Conservation (phyloP, 1,140 invertebrate genomes). For the Macrobrachium nipponense region DNA sequence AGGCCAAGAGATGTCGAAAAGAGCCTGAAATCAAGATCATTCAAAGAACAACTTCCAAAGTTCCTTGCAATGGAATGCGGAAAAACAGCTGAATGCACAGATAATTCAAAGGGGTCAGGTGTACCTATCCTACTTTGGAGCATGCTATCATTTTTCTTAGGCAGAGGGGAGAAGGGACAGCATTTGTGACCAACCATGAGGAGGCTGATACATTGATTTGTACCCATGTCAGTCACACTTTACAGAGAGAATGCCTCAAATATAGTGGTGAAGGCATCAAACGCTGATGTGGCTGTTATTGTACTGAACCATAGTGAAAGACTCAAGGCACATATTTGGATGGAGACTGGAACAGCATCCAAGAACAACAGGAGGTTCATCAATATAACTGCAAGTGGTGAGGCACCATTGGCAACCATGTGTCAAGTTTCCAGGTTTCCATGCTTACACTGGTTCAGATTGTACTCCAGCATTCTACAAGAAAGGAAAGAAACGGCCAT, state of each 20-base stretch:
- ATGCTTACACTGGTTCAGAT: too few relatives aligned
- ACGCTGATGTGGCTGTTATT: conserved; percentile 20
- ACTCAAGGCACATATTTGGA: conserved; percentile 22
- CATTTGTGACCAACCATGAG: conserved; percentile 17
- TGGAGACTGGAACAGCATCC: conserved; percentile 1
- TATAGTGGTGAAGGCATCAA: neutral
- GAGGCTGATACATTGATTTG: conserved; percentile 20
- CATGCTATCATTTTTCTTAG: too few relatives aligned
- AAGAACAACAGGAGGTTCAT: conserved; percentile 29
- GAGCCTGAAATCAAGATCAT: too few relatives aligned
- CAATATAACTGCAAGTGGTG: conserved; percentile 13
- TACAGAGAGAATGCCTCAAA: neutral
- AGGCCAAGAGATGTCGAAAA: conserved; percentile 22
- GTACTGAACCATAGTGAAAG: neutral
- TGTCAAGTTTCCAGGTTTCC: conserved; percentile 5
- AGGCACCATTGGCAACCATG: neutral
- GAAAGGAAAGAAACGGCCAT: too few relatives aligned
- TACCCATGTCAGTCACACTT: neutral
- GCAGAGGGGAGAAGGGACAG: neutral
- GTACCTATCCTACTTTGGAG: too few relatives aligned
- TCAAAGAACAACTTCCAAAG: conserved; percentile 24
- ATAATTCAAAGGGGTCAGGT: conserved; percentile 4
- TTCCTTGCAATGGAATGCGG: conserved; percentile 26
- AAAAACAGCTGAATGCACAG: conserved; percentile 14
- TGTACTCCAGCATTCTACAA: too few relatives aligned